Conservation (phyloP, 2,797 vertebrate species). For the Rachycentron canadum region DNA sequence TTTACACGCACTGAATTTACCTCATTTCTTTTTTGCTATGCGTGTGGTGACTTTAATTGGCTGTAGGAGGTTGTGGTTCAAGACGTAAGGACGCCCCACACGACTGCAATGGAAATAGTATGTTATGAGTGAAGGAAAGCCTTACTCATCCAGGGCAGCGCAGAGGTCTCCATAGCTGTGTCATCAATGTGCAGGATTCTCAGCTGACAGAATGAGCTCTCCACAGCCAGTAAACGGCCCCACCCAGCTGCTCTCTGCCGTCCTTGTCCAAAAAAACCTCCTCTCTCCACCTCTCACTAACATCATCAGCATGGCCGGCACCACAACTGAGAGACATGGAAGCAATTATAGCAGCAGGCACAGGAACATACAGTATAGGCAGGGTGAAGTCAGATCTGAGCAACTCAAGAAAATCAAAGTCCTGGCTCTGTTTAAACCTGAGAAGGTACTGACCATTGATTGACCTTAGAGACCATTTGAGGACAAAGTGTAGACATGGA, state of each 20-base stretch:
- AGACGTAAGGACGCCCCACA: constrained; percentile 44
- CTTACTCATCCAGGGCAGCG: constrained; percentile 63
- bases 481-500: no score
- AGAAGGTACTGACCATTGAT: constrained; percentile 52
- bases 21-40: constrained; percentile 46
- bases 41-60: constrained; percentile 50
- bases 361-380: constrained; percentile 54
- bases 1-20: constrained; percentile 25
- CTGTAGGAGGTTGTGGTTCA: constrained; percentile 62
- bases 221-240: constrained; percentile 68
- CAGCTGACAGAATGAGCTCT: constrained; percentile 64
- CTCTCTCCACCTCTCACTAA: constrained; percentile 64
- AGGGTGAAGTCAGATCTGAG: constrained; percentile 59
- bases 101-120: constrained; percentile 63
- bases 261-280: constrained; percentile 42
- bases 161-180: constrained; percentile 53
- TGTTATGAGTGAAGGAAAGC: constrained; percentile 66
- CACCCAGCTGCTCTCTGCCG: constrained; percentile 68
- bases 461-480: constrained; percentile 3
- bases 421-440: constrained; percentile 35
- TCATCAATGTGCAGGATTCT: constrained; percentile 54
- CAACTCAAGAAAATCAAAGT: constrained; percentile 59
- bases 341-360: constrained; percentile 81
- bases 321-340: constrained; percentile 82
- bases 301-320: constrained; percentile 69